Percentiles rank a stretch among this genome's conserved stretches.
Evolutionary conservation across 2,797 vertebrate genomes (phyloP).

Genomic region (Scleropages formosus): DNA sequence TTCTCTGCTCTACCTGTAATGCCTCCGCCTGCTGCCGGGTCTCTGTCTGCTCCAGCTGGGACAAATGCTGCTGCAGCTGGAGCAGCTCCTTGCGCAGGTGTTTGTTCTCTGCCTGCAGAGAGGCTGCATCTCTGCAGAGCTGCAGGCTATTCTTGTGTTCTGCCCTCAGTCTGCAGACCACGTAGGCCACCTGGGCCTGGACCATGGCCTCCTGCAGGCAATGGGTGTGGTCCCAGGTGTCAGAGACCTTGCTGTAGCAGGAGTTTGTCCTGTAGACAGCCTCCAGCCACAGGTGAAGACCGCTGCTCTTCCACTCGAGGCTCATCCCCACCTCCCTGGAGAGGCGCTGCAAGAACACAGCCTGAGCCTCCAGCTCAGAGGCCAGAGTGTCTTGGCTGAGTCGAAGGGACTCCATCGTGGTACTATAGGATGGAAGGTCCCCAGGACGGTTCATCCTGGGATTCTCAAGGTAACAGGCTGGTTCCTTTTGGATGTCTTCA

Average conservation of each 20-base stretch:
- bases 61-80: constrained; percentile 66
- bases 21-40: constrained; percentile 74
- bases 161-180: constrained; percentile 78
- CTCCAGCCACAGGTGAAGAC: constrained; percentile 68
- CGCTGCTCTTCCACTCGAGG: constrained; percentile 54
- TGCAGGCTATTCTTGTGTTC: constrained; percentile 76
- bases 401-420: constrained; percentile 64
- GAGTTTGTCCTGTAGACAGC: constrained; percentile 68
- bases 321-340: constrained; percentile 75
- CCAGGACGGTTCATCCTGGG: constrained; percentile 65
- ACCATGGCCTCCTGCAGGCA: constrained; percentile 85
- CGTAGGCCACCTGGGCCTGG: constrained; percentile 88
- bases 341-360: constrained; percentile 73
- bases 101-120: constrained; percentile 73
- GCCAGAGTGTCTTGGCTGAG: constrained; percentile 77
- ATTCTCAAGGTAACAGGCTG: constrained; percentile 60
- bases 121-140: constrained; percentile 74
- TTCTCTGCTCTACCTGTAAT: constrained; percentile 66
- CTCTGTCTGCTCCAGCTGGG: constrained; percentile 69
- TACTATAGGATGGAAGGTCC: constrained; percentile 45
- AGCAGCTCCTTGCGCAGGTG: constrained; percentile 72
- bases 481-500: constrained; percentile 71
- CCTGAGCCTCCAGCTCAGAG: constrained; percentile 81
- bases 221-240: constrained; percentile 67
- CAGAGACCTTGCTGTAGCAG: constrained; percentile 58